These are phyloP conservation scores for Euwallacea fornicatus DNA, from an alignment of 1,140 invertebrate genomes.

Conservation along the genomic window DNA sequence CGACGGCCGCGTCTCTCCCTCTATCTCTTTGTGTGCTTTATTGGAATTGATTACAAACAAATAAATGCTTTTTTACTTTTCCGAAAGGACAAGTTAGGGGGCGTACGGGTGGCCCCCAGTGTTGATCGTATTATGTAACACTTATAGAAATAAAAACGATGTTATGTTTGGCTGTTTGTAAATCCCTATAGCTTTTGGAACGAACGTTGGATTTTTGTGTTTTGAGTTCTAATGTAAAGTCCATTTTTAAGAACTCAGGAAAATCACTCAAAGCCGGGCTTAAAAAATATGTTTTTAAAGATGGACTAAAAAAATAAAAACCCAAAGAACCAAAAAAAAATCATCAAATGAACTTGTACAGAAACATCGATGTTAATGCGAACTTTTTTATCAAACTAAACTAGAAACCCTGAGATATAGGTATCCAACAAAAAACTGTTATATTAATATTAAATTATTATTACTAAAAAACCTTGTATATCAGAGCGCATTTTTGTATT, in stretches of 20 bases:
- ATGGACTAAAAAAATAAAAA: slow-evolving; percentile 13
- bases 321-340: slow-evolving; percentile 32
- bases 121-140: no score
- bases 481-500: slow-evolving; percentile 37
- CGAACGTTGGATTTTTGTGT: background rate
- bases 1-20: slow-evolving; percentile 13
- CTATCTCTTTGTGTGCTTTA: slow-evolving; percentile 44
- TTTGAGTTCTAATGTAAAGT: background rate
- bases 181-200: slow-evolving; percentile 30
- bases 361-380: slow-evolving; percentile 39
- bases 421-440: slow-evolving; percentile 28
- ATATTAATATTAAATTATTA: slow-evolving; percentile 28
- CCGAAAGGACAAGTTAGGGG: slow-evolving; percentile 32
- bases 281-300: slow-evolving; percentile 15
- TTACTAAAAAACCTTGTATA: slow-evolving; percentile 33
- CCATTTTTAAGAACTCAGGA: background rate
- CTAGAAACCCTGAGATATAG: slow-evolving; percentile 36
- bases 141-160: slow-evolving; percentile 39
- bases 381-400: slow-evolving; percentile 37
- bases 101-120: slow-evolving; percentile 16
- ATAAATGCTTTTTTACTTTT: slow-evolving; percentile 50
- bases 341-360: slow-evolving; percentile 32
- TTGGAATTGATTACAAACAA: slow-evolving; percentile 48
- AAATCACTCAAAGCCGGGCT: background rate
- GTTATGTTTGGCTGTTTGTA: slow-evolving; percentile 48